Conservation (phyloP, 2,888 invertebrate genomes). For the Phyto melanocephala region DNA sequence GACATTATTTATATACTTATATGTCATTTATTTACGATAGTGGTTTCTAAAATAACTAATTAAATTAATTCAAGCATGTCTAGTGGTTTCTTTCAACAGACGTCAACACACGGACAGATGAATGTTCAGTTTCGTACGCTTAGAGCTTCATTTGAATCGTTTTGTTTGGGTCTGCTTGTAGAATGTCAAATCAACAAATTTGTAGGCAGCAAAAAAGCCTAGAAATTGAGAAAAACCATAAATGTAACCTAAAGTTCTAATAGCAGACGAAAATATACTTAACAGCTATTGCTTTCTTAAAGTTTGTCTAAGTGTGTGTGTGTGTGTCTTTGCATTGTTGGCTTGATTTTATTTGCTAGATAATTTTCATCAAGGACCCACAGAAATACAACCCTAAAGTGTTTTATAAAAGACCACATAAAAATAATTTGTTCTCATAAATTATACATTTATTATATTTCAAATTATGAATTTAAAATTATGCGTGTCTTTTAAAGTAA, state of each 20-base stretch:
- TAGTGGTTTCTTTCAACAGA: slow-evolving; percentile 12
- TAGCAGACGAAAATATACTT: background rate
- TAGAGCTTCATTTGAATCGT: background rate
- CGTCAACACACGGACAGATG: background rate
- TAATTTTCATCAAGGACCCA: background rate
- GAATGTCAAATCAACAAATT: slow-evolving; percentile 5
- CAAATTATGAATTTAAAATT: too few species aligned
- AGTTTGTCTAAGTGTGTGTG: too few species aligned
- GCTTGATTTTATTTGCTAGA: background rate
- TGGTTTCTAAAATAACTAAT: slow-evolving; percentile 55
- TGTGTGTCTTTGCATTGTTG: background rate
- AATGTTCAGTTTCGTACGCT: background rate
- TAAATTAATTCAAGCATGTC: slow-evolving; percentile 57
- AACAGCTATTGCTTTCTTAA: too few species aligned
- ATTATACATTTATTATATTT: too few species aligned
- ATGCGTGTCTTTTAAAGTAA: too few species aligned
- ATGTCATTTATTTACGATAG: slow-evolving; percentile 40
- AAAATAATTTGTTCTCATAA: too few species aligned
- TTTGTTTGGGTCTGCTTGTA: background rate
- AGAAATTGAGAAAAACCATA: background rate
- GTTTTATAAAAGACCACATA: too few species aligned
- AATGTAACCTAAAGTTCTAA: background rate
- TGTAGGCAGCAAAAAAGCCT: background rate
- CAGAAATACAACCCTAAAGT: too few species aligned
- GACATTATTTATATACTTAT: background rate